These are phyloP conservation scores for Baronia brevicornis DNA, from an alignment of 2,888 invertebrate species.

Conservation along the genomic window DNA sequence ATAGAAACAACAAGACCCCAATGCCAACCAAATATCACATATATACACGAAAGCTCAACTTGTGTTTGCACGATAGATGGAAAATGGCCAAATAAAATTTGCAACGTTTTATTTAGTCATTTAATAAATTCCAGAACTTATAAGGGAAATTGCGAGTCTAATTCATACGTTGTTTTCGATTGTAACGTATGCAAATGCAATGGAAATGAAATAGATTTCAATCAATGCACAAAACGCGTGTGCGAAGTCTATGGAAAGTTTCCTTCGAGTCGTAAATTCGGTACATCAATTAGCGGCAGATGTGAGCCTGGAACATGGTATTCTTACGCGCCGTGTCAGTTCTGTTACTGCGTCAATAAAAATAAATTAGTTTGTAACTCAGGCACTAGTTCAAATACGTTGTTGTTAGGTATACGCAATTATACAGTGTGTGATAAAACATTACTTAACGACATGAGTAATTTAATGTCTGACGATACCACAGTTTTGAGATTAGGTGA, in stretches of 20 bases:
- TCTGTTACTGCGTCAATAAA: conserved; percentile 45
- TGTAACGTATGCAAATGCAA: conserved; percentile 54
- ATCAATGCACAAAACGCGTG: conserved; percentile 43
- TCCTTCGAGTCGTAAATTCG: conserved; percentile 17
- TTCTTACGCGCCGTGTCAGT: conserved; percentile 47
- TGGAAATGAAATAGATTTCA: conserved; percentile 25
- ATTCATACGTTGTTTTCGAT: conserved; percentile 33
- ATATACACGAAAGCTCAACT: conserved; percentile 28
- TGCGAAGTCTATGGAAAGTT: conserved; percentile 25
- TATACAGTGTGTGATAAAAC: conserved; percentile 41
- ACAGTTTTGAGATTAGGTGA: conserved; percentile 19
- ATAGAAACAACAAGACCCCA: conserved; percentile 1
- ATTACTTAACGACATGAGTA: conserved; percentile 32
- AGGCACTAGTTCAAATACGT: conserved; percentile 22
- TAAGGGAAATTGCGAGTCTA: conserved; percentile 32
- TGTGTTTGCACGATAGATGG: conserved; percentile 44
- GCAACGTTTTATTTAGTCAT: conserved; percentile 18
- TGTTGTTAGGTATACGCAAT: conserved; percentile 35
- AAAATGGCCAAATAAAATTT: conserved; percentile 40
- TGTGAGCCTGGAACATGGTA: conserved; percentile 49
- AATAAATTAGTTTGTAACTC: conserved; percentile 50
- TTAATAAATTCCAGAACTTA: conserved; percentile 1
- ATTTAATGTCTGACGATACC: conserved; percentile 26
- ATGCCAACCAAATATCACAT: conserved; percentile 37
- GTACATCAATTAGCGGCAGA: conserved; percentile 26